Conservation (phyloP, 1,140 invertebrate genomes). For the Drosophila orena region DNA sequence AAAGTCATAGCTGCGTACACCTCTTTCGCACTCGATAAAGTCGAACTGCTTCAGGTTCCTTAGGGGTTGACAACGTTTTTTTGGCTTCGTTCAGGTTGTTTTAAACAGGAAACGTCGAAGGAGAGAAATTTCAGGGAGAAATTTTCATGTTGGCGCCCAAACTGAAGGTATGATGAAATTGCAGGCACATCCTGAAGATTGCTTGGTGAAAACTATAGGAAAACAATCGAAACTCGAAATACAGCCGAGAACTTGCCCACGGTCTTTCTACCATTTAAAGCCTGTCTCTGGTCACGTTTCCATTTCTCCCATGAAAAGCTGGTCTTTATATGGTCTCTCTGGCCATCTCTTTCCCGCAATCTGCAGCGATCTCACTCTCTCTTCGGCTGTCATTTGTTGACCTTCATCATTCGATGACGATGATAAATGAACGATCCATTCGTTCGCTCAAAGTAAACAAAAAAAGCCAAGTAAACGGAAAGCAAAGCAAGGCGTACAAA, state of each 20-base stretch:
- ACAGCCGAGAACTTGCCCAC: neutral
- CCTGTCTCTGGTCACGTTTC: slow-evolving; percentile 28
- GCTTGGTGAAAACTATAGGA: too few relatives aligned
- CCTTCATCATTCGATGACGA: slow-evolving; percentile 55
- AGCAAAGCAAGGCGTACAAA: slow-evolving; percentile 32
- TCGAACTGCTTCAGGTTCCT: slow-evolving; percentile 11
- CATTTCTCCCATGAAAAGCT: slow-evolving; percentile 28
- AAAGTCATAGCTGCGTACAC: slow-evolving; percentile 34
- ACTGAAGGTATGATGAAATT: too few relatives aligned
- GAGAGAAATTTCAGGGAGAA: slow-evolving; percentile 5
- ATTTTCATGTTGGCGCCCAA: slow-evolving; percentile 1
- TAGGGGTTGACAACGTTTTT: slow-evolving; percentile 18
- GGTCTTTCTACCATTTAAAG: slow-evolving; percentile 1
- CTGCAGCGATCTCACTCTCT: slow-evolving; percentile 10
- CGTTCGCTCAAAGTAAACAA: neutral
- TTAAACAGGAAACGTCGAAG: neutral
- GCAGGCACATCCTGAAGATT: neutral
- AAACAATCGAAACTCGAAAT: neutral
- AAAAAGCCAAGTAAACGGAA: slow-evolving; percentile 11
- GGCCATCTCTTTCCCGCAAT: slow-evolving; percentile 15
- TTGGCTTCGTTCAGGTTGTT: slow-evolving; percentile 25
- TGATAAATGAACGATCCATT: slow-evolving; percentile 40
- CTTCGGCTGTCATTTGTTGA: slow-evolving; percentile 51
- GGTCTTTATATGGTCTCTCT: slow-evolving; percentile 4
- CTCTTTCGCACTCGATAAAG: slow-evolving; percentile 14